phyloP scores from a whole-genome alignment of 2,113 vertebrate species.

The Laticauda colubrina region DNA sequence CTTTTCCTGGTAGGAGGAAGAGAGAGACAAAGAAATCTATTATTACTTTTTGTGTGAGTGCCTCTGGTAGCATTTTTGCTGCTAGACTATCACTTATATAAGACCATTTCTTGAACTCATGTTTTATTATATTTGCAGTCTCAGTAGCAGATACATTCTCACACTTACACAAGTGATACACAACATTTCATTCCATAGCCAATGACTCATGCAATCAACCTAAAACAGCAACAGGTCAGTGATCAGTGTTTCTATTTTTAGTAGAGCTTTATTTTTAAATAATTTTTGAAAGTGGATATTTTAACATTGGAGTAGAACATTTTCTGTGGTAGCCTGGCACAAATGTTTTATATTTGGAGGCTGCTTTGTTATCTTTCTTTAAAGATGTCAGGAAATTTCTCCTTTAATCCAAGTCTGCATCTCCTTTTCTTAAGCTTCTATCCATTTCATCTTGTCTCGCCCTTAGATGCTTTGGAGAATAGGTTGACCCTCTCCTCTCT shows the following conservation, averaged over 20 bases:
- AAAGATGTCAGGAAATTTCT: background rate
- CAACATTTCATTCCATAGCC: background rate
- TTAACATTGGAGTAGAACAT: background rate
- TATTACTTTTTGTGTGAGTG: background rate
- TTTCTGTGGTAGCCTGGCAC: background rate
- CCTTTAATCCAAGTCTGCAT: background rate
- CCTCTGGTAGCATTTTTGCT: background rate
- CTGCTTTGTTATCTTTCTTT: background rate
- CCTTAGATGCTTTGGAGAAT: background rate
- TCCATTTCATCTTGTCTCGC: background rate
- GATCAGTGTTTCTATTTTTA: background rate
- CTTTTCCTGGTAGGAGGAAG: background rate
- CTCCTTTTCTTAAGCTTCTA: background rate
- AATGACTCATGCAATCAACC: background rate
- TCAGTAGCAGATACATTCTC: background rate
- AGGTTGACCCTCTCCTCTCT: background rate
- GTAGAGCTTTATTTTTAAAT: background rate
- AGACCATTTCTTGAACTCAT: background rate
- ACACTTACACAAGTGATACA: background rate
- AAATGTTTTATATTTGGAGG: background rate
- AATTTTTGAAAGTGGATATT: background rate
- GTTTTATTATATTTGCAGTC: background rate
- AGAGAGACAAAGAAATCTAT: background rate
- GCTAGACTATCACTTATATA: background rate
- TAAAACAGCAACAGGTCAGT: background rate